A percentile compares a stretch with the other conserved stretches of the same genome.
Conservation (phyloP, 2,888 invertebrate genomes). For the Taenaris catops region DNA sequence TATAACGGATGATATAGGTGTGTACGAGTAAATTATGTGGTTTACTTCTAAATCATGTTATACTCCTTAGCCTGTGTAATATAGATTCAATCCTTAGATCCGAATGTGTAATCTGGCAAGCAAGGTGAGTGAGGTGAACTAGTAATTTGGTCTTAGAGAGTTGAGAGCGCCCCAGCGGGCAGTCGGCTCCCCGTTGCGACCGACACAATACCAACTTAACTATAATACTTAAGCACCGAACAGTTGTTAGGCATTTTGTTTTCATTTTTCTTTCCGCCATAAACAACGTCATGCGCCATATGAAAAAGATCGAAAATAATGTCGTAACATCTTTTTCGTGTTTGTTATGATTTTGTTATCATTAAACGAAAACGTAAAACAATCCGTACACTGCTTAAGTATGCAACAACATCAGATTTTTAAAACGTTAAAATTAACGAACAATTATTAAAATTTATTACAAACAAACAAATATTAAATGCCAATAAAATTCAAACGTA, state of each 20-base stretch:
- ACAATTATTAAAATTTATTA: slow-evolving; percentile 5
- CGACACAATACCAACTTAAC: slow-evolving; percentile 46
- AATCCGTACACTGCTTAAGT: no score
- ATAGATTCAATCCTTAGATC: neutral
- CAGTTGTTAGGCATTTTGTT: slow-evolving; percentile 56
- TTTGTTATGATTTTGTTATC: no score
- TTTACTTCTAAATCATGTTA: no score
- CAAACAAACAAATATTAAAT: slow-evolving; percentile 10
- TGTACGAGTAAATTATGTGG: no score
- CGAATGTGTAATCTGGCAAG: slow-evolving; percentile 20
- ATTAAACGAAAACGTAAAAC: no score
- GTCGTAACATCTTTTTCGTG: no score
- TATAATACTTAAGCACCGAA: slow-evolving; percentile 46
- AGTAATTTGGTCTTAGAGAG: slow-evolving; percentile 59
- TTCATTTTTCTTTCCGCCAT: slow-evolving; percentile 48
- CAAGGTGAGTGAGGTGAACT: slow-evolving; percentile 34
- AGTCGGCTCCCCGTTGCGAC: slow-evolving; percentile 49
- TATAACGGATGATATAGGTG: no score
- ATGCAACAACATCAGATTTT: no score
- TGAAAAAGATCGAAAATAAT: no score
- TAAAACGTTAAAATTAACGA: no score
- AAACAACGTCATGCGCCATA: slow-evolving; percentile 60
- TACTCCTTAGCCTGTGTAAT: no score
- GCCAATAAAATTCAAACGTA: slow-evolving; percentile 28
- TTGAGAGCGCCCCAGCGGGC: slow-evolving; percentile 57